A percentile compares a stretch with the other conserved stretches of the same genome.
Conservation (phyloP, 2,797 vertebrate genomes). For the Psittacula derbiana region DNA sequence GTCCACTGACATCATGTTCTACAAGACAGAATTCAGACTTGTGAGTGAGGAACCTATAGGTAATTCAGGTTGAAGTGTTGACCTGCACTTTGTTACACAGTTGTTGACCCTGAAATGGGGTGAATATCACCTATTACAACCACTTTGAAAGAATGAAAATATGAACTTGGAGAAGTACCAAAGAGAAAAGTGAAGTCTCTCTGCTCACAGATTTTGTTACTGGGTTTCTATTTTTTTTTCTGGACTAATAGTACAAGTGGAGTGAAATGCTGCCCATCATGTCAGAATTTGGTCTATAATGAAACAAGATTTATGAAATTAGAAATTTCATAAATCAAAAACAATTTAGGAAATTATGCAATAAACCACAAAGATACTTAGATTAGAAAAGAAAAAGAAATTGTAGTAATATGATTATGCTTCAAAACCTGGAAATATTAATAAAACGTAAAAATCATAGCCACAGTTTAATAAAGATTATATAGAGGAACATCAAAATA, state of each 20-base stretch:
- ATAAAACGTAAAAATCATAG: background rate
- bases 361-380: background rate
- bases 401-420: background rate
- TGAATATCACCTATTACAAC: background rate
- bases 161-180: background rate
- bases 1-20: background rate
- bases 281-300: background rate
- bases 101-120: too few relatives aligned
- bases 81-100: too few relatives aligned
- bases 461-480: background rate
- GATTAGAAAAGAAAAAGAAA: background rate
- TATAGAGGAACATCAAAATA: background rate
- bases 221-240: background rate
- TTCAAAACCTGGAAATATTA: background rate
- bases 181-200: background rate
- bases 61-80: background rate
- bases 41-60: background rate
- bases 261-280: background rate
- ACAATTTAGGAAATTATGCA: background rate
- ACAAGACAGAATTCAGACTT: background rate
- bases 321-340: background rate
- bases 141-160: background rate
- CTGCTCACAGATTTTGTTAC: background rate
- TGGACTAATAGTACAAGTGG: background rate
- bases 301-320: background rate